phyloP scores from a whole-genome alignment of 2,797 vertebrate genomes.

The Eutrigla gurnardus region DNA sequence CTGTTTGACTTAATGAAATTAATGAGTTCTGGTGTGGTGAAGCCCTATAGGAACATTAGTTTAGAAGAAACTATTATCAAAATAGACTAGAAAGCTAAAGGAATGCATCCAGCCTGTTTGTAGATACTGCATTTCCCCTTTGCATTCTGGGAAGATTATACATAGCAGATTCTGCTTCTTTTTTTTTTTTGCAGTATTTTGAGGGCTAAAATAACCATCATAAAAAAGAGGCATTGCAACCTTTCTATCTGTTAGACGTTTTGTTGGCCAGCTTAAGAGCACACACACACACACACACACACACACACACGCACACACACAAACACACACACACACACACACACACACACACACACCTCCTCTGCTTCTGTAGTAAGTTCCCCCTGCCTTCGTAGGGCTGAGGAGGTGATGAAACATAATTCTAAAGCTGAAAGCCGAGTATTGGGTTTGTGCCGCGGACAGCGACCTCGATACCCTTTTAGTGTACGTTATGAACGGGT shows the following conservation, averaged over 20 bases:
- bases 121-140: background rate
- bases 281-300: too few relatives aligned
- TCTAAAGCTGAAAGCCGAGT: slow-evolving; percentile 2
- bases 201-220: background rate
- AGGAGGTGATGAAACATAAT: slow-evolving; percentile 2
- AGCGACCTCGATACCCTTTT: slow-evolving; percentile 14
- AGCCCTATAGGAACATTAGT: too few relatives aligned
- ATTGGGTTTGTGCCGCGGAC: background rate
- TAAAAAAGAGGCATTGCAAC: background rate
- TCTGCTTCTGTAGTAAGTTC: background rate
- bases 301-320: too few relatives aligned
- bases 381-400: background rate
- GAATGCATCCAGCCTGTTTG: background rate
- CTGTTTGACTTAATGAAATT: too few relatives aligned
- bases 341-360: too few relatives aligned
- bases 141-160: background rate
- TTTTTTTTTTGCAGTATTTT: background rate
- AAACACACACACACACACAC: too few relatives aligned
- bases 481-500: slow-evolving; percentile 25
- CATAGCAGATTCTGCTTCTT: background rate
- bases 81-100: slow-evolving; percentile 5
- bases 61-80: background rate
- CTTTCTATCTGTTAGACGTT: background rate
- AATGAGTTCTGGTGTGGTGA: too few relatives aligned
- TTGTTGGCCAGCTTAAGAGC: background rate